A percentile compares a stretch with the other conserved stretches of the same genome.
phyloP scores from a whole-genome alignment of 2,797 vertebrate species.

The Enteromius unitaeniatus region DNA sequence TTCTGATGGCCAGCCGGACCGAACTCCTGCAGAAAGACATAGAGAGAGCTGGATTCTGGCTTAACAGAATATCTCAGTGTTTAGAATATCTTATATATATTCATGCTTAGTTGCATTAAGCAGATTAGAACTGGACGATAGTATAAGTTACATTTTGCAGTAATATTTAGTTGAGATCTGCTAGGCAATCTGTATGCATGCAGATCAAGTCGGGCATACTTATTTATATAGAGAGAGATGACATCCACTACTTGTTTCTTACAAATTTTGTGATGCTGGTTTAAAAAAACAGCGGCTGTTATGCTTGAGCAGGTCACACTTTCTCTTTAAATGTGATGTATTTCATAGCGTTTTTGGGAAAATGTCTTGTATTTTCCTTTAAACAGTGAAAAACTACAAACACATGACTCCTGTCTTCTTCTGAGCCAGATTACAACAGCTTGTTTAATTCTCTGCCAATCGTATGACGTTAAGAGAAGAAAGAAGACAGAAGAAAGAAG shows the following conservation, averaged over 20 bases:
- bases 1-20: constrained; percentile 86
- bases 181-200: not conserved
- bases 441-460: not conserved
- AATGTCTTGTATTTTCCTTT: not conserved
- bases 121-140: not conserved
- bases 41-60: not conserved
- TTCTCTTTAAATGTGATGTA: not conserved
- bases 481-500: no score
- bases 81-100: not conserved
- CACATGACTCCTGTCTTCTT: not conserved
- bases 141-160: not conserved
- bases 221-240: not conserved
- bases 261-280: not conserved
- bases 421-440: not conserved
- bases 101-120: not conserved
- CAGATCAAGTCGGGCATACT: not conserved
- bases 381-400: not conserved
- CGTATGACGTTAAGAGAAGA: not conserved
- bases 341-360: not conserved
- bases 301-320: not conserved
- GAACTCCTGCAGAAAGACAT: constrained; percentile 78
- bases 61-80: not conserved
- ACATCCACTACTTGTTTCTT: not conserved
- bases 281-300: not conserved
- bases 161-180: not conserved